Base-by-base conservation (phyloP, 2,113 vertebrate species). In the Semicossyphus pulcher region DNA sequence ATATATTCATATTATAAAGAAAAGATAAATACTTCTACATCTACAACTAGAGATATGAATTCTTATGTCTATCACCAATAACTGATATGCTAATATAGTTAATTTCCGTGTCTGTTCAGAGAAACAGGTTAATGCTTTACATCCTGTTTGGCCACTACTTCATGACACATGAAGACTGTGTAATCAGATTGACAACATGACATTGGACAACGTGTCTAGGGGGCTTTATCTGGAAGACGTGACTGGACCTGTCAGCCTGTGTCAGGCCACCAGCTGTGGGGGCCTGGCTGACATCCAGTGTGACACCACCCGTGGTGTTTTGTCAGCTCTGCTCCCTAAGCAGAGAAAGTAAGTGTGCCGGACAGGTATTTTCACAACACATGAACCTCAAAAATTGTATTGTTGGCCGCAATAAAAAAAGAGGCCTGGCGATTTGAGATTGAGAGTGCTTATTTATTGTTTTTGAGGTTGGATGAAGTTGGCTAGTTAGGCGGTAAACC, bases 251-350 rank as follows among this genome's bases (percentile, higher is more conserved):
- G 92, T 91, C 92, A 91, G 61, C 69, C 86, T 51, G 45, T 85
- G 90, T 93, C 88, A 86, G 72, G 67, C 87, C 91, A 87, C 86
- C 86, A 87, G 90, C 83, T 87, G 87, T 74, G 71, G 77, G 80
- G 89, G 81, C 61, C 83, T 31, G 83, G 78, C 81, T 86, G 88
- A 90, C 85, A 86, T 88, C 71, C 79, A 83, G 81, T 76, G 83
- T 91, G 92, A 91, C 90, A 89, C 86, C 84, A 92, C 90, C 91
- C 87, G 83, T 91, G 92, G 85, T 91, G 86, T 88, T 91, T 89
- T 88, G 89, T 91, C 90, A 84, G 87, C 78, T 69, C 75, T 61
- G 73, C 56, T 87, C 71, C 62, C 78, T 80, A 39, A 76, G 51
- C 63, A 77, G 61, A 52, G 80, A 86, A 61, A 63, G 65, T 83